Evolutionary conservation across 2,888 invertebrate species (phyloP), one percentile per base, ranked within the genome.

Genomic region (Crepidodera aurea): DNA sequence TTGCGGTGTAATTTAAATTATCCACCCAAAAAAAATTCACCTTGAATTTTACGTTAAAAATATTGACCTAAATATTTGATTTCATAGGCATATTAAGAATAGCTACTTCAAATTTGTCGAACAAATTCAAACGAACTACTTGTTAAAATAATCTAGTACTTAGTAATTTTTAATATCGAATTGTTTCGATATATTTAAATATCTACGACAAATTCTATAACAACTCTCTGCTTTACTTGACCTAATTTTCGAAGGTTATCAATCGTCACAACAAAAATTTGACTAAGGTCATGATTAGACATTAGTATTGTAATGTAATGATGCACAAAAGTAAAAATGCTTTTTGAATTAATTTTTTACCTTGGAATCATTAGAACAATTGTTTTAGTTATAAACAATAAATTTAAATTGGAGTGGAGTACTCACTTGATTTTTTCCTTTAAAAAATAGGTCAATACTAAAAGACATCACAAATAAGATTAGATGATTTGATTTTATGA

Each of bases 271-370:
- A 54, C 54, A 42, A 42, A 42, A 55, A n/a, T 54, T 55, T 55
- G 55, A 55, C 44, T 44, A 18, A 55, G 44, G 44, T 55, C 55
- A 44, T 55, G 55, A 55, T 44, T 53, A 29, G 25, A 53, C 39
- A 51, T 48, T 51, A 37, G 16, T 51, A 51, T 32, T 37, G 44
- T 44, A 22, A 22, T 44, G 22, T 22, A 44, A 12, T 13, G 22
- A 44, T 44, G 13, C 44, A 19, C 22, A 22, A 44, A n/a, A 44
- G 44, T 22, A 25, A 44, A 44, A 44, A 44, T 22, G 5, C 12
- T n/a, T 19, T 22, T 44, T 22, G 8, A 44, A 22, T 44, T 22
- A 44, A 22, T 16, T 44, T n/a, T 44, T 44, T 44, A 25, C 44
- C 44, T 44, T 44, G 44, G 25, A 25, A 44, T 32, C 18, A 27